Evolutionary conservation across 2,888 invertebrate genomes (phyloP), one percentile per base, ranked within the genome.

Genomic region (Eilema caniola): DNA sequence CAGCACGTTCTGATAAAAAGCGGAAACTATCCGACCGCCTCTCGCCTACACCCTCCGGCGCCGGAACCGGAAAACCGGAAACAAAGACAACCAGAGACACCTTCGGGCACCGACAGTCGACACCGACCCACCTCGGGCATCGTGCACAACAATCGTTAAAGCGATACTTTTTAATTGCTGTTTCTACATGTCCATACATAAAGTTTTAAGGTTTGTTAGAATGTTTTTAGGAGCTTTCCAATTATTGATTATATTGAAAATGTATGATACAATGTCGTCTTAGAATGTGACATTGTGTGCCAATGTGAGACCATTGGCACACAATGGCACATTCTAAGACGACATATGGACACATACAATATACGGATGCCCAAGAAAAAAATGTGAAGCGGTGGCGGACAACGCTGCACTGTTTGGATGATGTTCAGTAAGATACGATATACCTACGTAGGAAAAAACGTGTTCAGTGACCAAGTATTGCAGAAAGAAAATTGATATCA

Each of bases 61-160:
- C 73, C 84, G 84, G 87, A 82, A 79, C 47, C 79, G 84, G 87
- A 85, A 82, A 82, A 33, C 31, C 61, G 31, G 59, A 61, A 81
- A 81, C 76, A 80, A 64, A 60, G 77, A 75, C 78, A 76, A 74
- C 71, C 67, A 74, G 66, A 71, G 83, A 83, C 81, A 84, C 86
- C 83, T 85, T 70, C 74, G 79, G 80, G 76, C 76, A 71, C 72
- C 78, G 78, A 78, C 81, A 72, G 71, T 65, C 64, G n/a, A 47
- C 60, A 47, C 33, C 12, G n/a, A 3, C 47, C 28, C 33, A 23
- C 67, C 59, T 59, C 20, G n/a, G n/a, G n/a, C n/a, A n/a, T n/a
- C 5, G 33, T 62, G 28, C 24, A 3, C 31, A 31, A 62, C 57
- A 64, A 14, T 69, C 11, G 41, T 37, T 41, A 59, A n/a, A 14